These are phyloP conservation scores for Mirounga angustirostris DNA, from an alignment of 2,113 vertebrate species.

Conservation along the genomic window DNA sequence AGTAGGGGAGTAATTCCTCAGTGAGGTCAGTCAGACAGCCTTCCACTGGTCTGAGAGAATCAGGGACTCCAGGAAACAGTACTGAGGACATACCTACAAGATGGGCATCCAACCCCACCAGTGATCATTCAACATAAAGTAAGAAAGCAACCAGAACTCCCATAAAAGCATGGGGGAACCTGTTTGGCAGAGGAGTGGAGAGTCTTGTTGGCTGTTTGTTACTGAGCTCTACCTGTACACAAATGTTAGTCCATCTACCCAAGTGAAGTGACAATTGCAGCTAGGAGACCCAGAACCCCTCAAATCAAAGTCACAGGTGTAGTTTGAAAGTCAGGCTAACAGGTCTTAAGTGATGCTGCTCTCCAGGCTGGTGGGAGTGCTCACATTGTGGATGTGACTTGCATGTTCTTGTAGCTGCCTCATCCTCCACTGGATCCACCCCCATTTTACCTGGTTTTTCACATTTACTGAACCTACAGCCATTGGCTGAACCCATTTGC, in stretches of 20 bases:
- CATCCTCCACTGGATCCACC: background rate
- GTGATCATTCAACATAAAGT: background rate
- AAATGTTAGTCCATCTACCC: background rate
- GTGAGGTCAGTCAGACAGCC: background rate
- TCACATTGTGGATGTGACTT: background rate
- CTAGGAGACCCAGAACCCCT: background rate
- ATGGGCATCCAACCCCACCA: background rate
- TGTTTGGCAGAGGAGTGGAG: background rate
- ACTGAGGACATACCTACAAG: background rate
- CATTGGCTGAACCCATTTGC: background rate
- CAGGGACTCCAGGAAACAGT: background rate
- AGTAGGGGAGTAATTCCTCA: background rate
- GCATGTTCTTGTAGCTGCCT: background rate
- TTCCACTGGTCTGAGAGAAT: background rate
- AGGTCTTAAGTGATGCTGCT: background rate
- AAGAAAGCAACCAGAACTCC: background rate
- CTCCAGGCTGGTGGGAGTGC: background rate
- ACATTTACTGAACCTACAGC: background rate
- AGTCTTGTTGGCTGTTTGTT: background rate
- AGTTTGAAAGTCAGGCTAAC: background rate
- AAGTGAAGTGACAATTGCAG: background rate
- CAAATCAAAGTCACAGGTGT: background rate
- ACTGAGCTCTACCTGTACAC: background rate
- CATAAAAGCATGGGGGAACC: background rate
- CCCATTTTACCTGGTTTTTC: background rate